A percentile compares a stretch with the other conserved stretches of the same genome.
Evolutionary conservation across 2,797 vertebrate species (phyloP).

Genomic region (Semaprochilodus insignis): DNA sequence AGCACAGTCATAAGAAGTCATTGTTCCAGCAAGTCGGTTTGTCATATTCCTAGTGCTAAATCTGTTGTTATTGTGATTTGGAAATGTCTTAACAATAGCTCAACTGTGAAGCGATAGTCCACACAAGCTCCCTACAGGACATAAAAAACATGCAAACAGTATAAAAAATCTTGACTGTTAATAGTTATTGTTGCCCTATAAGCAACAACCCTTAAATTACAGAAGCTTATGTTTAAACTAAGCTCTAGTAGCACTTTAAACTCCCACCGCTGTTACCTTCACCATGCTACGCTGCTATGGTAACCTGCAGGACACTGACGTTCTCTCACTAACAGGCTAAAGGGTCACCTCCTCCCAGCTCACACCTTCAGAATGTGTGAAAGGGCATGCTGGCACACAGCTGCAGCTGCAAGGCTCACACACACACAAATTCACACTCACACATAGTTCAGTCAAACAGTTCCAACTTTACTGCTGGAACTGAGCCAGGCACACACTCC

Average conservation of each 20-base stretch:
- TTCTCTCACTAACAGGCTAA: constrained; percentile 34
- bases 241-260: neutral
- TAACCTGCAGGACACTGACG: constrained; percentile 11
- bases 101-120: too few species aligned
- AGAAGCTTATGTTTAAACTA: neutral
- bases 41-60: neutral
- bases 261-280: neutral
- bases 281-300: neutral
- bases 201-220: neutral
- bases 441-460: neutral
- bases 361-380: constrained; percentile 28
- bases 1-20: too few species aligned
- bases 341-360: constrained; percentile 18
- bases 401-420: neutral
- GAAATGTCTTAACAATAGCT: too few species aligned
- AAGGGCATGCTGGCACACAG: constrained; percentile 12
- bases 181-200: too few species aligned
- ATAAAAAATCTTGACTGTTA: too few species aligned
- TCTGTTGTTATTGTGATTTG: neutral
- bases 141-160: too few species aligned
- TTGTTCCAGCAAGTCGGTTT: too few species aligned
- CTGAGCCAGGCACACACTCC: constrained; percentile 1
- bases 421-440: neutral
- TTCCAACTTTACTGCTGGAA: neutral
- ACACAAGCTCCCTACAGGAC: too few species aligned